These are phyloP conservation scores for Mormyrus hasselquistii DNA, from an alignment of 2,797 vertebrate species.

Conservation along the genomic window DNA sequence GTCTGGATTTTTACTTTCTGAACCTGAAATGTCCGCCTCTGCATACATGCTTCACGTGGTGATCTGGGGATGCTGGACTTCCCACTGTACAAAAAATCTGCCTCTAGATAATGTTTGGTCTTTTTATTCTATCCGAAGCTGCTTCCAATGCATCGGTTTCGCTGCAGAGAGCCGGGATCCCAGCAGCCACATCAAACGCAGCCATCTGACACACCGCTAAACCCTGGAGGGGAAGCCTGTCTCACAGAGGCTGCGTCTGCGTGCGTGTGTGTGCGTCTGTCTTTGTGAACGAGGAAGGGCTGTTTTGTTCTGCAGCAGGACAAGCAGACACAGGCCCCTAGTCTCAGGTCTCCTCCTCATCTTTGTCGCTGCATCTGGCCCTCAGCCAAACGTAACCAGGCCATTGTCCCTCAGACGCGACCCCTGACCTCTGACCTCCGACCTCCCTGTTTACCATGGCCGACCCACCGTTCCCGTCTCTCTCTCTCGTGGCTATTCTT, in stretches of 20 bases:
- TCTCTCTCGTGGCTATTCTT: background rate
- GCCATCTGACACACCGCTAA: constrained; percentile 17
- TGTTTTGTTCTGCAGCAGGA: background rate
- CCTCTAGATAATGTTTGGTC: background rate
- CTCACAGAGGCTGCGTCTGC: constrained; percentile 1
- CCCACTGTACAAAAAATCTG: background rate
- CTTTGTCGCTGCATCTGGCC: background rate
- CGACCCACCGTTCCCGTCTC: background rate
- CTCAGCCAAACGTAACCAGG: background rate
- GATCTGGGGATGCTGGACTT: background rate
- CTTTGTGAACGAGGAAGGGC: background rate
- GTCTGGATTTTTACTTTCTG: background rate
- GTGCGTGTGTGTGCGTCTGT: background rate
- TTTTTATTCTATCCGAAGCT: background rate
- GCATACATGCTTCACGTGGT: background rate
- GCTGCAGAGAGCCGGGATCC: background rate
- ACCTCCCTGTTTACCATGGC: background rate
- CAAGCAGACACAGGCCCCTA: background rate
- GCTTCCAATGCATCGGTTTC: too few relatives aligned
- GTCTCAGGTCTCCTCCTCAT: background rate
- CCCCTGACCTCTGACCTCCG: background rate
- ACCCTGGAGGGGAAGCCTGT: background rate
- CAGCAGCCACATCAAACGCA: background rate
- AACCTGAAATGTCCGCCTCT: background rate
- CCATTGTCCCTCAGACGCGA: background rate